These are phyloP conservation scores for Corvus cornix DNA, from an alignment of 2,113 vertebrate genomes.

Conservation along the genomic window DNA sequence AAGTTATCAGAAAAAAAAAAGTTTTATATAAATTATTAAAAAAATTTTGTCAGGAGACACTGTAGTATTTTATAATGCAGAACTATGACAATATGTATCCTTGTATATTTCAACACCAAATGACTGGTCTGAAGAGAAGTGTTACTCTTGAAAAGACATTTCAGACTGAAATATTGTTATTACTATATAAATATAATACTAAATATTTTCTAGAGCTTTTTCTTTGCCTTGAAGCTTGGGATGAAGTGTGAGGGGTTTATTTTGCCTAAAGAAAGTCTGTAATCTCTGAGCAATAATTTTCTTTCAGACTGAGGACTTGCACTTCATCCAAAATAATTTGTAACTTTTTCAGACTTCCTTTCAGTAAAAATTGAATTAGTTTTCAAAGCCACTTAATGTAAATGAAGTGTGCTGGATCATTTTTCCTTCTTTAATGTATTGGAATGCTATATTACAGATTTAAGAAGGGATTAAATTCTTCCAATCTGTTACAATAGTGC, in stretches of 20 bases:
- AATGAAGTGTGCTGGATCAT: not conserved
- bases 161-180: conserved; percentile 9
- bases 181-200: not conserved
- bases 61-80: not conserved
- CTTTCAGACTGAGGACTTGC: not conserved
- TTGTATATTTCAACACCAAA: not conserved
- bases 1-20: not conserved
- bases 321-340: not conserved
- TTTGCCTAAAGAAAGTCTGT: not conserved
- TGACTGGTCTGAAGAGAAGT: conserved; percentile 11
- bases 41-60: not conserved
- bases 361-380: not conserved
- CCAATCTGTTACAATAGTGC: not conserved
- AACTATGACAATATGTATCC: not conserved
- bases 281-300: not conserved
- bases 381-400: not conserved
- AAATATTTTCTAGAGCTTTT: not conserved
- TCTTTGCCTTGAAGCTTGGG: not conserved
- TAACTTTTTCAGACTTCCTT: not conserved
- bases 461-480: not conserved
- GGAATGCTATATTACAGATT: not conserved
- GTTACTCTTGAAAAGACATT: not conserved
- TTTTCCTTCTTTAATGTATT: not conserved
- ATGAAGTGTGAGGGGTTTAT: accelerated
- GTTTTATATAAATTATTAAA: not conserved